Evolutionary conservation across 1,140 invertebrate species (phyloP).

Genomic region (Leguminivora glycinivorella): DNA sequence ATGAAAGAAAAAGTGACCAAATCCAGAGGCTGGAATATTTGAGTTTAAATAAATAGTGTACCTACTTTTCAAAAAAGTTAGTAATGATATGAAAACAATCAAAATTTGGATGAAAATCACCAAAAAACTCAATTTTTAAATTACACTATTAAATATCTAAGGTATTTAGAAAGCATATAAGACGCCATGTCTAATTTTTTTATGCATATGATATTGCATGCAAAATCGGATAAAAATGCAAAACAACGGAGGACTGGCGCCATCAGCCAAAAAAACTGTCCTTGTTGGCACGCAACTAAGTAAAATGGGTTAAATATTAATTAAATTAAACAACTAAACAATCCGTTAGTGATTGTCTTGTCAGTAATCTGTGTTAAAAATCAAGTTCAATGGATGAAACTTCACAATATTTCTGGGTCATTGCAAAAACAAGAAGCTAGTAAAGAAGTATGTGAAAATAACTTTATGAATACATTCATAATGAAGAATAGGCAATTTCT

Average conservation of each 20-base stretch:
- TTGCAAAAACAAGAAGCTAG: not conserved
- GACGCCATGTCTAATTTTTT: conserved; percentile 35
- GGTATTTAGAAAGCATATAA: not conserved
- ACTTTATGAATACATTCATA: not conserved
- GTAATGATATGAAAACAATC: no score
- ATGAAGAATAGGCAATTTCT: not conserved
- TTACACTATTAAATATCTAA: no score
- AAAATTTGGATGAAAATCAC: no score
- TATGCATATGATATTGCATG: conserved; percentile 36
- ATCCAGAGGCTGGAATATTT: no score
- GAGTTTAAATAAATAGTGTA: no score
- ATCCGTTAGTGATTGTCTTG: conserved; percentile 22
- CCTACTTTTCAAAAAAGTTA: no score
- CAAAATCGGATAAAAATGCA: conserved; percentile 40
- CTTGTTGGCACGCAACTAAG: not conserved
- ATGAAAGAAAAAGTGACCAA: no score
- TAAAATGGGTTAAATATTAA: not conserved
- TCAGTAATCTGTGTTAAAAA: conserved; percentile 10
- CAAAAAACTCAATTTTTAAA: no score
- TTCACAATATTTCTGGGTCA: not conserved
- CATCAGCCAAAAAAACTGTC: not conserved
- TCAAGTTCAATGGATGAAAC: not conserved
- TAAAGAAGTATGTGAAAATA: not conserved
- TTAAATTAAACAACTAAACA: not conserved
- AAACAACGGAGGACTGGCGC: conserved; percentile 35